Percentiles rank a stretch among this genome's conserved stretches.
Conservation (phyloP, 2,797 vertebrate species). For the Urocyon cinereoargenteus region DNA sequence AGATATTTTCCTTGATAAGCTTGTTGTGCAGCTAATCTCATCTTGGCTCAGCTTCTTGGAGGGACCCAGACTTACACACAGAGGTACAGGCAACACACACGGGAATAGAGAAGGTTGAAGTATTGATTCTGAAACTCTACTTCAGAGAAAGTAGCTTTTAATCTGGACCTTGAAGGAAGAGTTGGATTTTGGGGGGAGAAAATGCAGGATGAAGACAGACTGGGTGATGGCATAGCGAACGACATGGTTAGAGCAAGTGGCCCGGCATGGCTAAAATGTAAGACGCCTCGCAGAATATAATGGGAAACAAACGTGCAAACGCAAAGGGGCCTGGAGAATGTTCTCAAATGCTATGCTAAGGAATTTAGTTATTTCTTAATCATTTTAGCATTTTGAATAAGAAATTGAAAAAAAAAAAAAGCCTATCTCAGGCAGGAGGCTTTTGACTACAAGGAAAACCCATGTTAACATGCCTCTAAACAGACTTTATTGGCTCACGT, state of each 20-base stretch:
- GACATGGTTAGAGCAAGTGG: not conserved
- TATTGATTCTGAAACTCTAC: not conserved
- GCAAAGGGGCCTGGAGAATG: not conserved
- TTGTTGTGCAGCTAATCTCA: not conserved
- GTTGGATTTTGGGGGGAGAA: not conserved
- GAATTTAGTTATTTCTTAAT: conserved; percentile 19
- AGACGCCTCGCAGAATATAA: not conserved
- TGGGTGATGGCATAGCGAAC: not conserved
- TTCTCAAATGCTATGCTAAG: not conserved
- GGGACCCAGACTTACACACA: not conserved
- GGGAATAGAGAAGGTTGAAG: not conserved
- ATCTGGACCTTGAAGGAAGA: not conserved
- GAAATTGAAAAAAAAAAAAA: not conserved
- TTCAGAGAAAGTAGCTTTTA: not conserved
- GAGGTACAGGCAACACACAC: not conserved
- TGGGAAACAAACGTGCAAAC: not conserved
- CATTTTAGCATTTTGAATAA: conserved; percentile 28
- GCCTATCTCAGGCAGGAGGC: not conserved
- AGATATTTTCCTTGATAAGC: not conserved
- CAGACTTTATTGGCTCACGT: not conserved
- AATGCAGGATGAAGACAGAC: not conserved
- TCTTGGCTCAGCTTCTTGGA: not conserved
- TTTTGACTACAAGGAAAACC: conserved; percentile 24
- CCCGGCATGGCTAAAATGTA: not conserved
- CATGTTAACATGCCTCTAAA: conserved; percentile 13